These are phyloP conservation scores for Mesoligia furuncula DNA, from an alignment of 2,888 invertebrate species.

Conservation along the genomic window DNA sequence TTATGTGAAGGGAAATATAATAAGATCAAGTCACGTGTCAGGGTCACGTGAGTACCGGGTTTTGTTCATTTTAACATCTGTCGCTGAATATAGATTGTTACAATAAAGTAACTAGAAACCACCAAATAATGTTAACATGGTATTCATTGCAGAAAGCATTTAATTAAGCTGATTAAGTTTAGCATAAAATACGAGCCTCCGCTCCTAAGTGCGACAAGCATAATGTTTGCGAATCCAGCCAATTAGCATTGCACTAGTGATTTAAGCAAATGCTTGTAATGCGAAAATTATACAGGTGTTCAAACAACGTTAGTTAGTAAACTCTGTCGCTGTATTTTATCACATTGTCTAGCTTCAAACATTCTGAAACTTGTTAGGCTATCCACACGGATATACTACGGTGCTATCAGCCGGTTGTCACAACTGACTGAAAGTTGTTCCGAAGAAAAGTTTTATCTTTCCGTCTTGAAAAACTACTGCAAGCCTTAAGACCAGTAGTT, in stretches of 20 bases:
- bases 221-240: constrained; percentile 28
- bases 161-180: not conserved
- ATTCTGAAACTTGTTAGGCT: not conserved
- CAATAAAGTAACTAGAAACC: not conserved
- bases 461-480: not conserved
- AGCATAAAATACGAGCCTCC: not conserved
- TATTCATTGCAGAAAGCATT: not conserved
- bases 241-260: constrained; percentile 29
- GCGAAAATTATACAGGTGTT: constrained; percentile 39
- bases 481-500: not conserved
- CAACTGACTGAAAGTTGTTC: not conserved
- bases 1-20: not conserved
- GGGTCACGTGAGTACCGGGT: not conserved
- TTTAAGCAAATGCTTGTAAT: constrained; percentile 53
- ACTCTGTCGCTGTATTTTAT: constrained; percentile 17
- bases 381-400: not conserved
- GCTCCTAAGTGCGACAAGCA: not conserved
- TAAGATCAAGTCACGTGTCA: not conserved
- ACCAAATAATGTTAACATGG: not conserved
- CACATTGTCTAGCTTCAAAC: not conserved
- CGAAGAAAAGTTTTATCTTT: not conserved
- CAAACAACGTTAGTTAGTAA: constrained; percentile 29
- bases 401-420: not conserved
- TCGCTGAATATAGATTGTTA: not conserved
- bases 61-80: not conserved